A percentile compares a stretch with the other conserved stretches of the same genome.
phyloP scores from a whole-genome alignment of 2,797 vertebrate genomes.

The Poliocrania exsul region DNA sequence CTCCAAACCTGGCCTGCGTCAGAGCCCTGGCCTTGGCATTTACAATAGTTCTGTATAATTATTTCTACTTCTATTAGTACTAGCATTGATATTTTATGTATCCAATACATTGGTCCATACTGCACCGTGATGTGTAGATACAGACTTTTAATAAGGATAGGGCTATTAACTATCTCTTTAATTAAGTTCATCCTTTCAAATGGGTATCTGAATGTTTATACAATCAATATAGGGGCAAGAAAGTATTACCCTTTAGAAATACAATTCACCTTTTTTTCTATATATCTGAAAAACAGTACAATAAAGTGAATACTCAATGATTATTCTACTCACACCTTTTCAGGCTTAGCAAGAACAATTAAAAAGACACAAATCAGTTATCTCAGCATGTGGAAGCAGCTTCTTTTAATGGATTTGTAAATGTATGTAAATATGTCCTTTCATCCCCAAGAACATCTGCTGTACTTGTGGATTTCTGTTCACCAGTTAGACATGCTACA shows the following conservation, averaged over 20 bases:
- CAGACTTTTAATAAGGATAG: not conserved
- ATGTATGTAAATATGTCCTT: not conserved
- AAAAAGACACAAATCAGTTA: not conserved
- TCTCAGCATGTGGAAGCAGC: not conserved
- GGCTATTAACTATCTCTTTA: not conserved
- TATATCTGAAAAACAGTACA: not conserved
- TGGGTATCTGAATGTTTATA: not conserved
- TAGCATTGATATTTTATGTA: not conserved
- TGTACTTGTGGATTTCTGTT: not conserved
- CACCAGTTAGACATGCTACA: not conserved
- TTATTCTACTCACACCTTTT: not conserved
- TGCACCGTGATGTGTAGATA: not conserved
- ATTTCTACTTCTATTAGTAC: not conserved
- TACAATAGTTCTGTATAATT: not conserved
- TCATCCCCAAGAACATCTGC: not conserved
- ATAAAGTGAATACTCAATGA: not conserved
- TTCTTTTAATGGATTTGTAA: not conserved
- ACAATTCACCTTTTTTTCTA: accelerated
- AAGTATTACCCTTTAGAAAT: not conserved
- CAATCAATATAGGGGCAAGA: not conserved
- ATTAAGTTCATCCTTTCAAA: not conserved
- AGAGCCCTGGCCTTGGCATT: not conserved
- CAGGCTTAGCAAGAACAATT: not conserved
- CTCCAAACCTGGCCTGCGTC: not conserved
- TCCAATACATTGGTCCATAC: not conserved